These are phyloP conservation scores for Nebria salina DNA, from an alignment of 2,888 invertebrate species.

Conservation along the genomic window DNA sequence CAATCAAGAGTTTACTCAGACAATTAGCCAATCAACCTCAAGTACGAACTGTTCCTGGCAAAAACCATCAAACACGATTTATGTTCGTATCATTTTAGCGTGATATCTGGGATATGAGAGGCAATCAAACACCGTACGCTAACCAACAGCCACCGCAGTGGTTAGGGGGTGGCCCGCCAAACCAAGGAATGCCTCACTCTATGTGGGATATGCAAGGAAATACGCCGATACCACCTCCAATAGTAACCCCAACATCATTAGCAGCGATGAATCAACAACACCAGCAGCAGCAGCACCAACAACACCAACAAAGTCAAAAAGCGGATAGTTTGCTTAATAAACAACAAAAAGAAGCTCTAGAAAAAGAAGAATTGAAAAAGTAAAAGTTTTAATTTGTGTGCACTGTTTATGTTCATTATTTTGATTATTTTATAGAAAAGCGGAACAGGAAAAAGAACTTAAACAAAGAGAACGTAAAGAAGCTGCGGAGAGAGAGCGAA, in stretches of 20 bases:
- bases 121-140: constrained; percentile 19
- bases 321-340: constrained; percentile 9
- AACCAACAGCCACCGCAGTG: constrained; percentile 46
- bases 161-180: constrained; percentile 8
- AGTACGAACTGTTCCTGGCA: constrained; percentile 51
- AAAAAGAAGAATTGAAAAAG: constrained; percentile 48
- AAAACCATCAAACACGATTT: background rate
- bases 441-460: constrained; percentile 48
- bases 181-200: constrained; percentile 53
- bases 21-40: constrained; percentile 61
- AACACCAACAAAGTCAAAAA: constrained; percentile 46
- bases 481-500: constrained; percentile 63
- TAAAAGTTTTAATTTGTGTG: constrained; percentile 23
- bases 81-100: constrained; percentile 25
- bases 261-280: constrained; percentile 14
- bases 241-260: constrained; percentile 41
- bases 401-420: background rate
- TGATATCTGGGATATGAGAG: constrained; percentile 36
- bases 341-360: constrained; percentile 51
- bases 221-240: constrained; percentile 49
- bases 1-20: constrained; percentile 65
- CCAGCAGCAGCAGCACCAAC: constrained; percentile 19
- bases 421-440: constrained; percentile 34
- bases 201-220: constrained; percentile 58
- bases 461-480: constrained; percentile 55